phyloP scores from a whole-genome alignment of 2,113 vertebrate species.

The Lampris incognitus region DNA sequence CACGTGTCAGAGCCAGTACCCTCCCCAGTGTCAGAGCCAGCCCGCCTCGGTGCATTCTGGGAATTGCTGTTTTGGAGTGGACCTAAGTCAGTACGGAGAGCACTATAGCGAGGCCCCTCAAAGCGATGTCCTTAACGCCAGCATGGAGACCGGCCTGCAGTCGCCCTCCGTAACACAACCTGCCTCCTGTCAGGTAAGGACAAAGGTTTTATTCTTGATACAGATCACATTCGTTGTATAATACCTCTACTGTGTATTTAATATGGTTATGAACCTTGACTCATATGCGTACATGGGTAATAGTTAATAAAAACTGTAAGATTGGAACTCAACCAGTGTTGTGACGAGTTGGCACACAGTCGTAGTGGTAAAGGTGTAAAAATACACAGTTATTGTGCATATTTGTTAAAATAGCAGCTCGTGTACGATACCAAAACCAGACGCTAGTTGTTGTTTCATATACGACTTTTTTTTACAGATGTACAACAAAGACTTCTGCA shows the following conservation, averaged over 20 bases:
- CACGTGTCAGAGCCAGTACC: constrained; percentile 44
- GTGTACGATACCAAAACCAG: background rate
- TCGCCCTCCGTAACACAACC: constrained; percentile 61
- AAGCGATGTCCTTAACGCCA: constrained; percentile 49
- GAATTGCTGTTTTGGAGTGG: constrained; percentile 54
- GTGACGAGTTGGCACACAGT: no score
- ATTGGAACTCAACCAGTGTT: no score
- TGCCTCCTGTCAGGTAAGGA: constrained; percentile 76
- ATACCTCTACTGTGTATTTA: no score
- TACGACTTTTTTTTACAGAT: constrained; percentile 63
- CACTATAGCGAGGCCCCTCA: constrained; percentile 45
- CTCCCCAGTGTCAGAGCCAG: constrained; percentile 55
- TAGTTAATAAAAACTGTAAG: no score
- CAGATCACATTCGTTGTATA: background rate
- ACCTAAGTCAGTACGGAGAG: constrained; percentile 50
- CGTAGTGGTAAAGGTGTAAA: background rate
- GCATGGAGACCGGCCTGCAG: constrained; percentile 58
- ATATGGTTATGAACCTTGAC: no score
- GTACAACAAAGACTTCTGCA: constrained; percentile 72
- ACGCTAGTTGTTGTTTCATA: background rate
- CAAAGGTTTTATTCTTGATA: background rate
- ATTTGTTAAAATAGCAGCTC: background rate
- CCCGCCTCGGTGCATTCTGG: constrained; percentile 54
- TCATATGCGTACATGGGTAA: no score
- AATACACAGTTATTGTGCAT: background rate